Percentiles rank a stretch among this genome's conserved stretches.
Conservation (phyloP, 1,140 invertebrate genomes). For the Brachionus rubens region DNA sequence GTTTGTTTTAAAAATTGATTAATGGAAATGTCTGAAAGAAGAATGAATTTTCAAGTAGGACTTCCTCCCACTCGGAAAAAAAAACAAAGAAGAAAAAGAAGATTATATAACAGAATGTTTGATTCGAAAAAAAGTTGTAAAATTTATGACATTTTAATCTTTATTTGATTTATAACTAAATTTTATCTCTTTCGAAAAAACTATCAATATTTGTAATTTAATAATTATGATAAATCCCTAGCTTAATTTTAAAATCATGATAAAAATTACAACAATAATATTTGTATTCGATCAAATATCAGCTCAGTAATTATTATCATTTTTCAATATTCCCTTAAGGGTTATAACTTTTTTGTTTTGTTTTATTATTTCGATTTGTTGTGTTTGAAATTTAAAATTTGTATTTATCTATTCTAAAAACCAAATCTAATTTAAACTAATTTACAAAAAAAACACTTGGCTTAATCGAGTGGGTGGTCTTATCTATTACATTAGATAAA, state of each 20-base stretch:
- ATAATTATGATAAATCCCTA: constrained; percentile 37
- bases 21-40: background rate
- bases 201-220: constrained; percentile 39
- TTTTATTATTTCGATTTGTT: too few relatives aligned
- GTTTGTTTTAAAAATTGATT: background rate
- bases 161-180: constrained; percentile 22
- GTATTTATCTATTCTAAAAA: constrained; percentile 39
- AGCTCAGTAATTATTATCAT: constrained; percentile 39
- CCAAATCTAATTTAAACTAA: background rate
- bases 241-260: constrained; percentile 42
- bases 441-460: constrained; percentile 27
- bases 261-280: constrained; percentile 43
- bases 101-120: background rate
- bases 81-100: too few relatives aligned
- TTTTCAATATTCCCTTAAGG: constrained; percentile 38
- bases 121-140: background rate
- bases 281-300: constrained; percentile 43
- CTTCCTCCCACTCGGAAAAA: too few relatives aligned
- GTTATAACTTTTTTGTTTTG: background rate
- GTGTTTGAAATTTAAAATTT: too few relatives aligned
- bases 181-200: background rate
- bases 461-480: background rate
- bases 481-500: background rate
- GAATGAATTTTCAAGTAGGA: too few relatives aligned
- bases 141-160: constrained; percentile 4